phyloP scores from a whole-genome alignment of 2,888 invertebrate species.

The Chymomyza amoena region DNA sequence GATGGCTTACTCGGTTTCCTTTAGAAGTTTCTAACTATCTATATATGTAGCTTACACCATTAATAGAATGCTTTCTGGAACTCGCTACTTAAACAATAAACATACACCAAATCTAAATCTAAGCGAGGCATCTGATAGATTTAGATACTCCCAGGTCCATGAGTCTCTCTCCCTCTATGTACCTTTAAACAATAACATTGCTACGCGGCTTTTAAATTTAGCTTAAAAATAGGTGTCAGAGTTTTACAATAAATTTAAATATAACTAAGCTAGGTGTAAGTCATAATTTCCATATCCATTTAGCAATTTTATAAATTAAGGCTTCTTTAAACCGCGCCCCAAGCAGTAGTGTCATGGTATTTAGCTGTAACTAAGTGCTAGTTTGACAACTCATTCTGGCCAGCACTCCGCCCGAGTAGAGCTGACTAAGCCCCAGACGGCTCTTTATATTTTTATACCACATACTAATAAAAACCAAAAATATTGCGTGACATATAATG shows the following conservation, averaged over 20 bases:
- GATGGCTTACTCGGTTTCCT: no score
- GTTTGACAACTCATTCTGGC: conserved; percentile 52
- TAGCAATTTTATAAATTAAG: conserved; percentile 57
- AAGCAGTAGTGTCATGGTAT: conserved; percentile 15
- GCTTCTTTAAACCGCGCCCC: conserved; percentile 50
- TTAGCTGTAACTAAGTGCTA: background rate
- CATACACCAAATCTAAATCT: no score
- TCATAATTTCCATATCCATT: conserved; percentile 61
- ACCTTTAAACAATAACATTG: no score
- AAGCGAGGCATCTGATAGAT: no score
- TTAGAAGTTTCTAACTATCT: no score
- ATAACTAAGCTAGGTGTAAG: conserved; percentile 35
- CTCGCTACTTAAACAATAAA: no score
- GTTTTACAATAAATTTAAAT: conserved; percentile 26
- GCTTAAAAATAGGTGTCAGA: no score
- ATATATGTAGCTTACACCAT: no score
- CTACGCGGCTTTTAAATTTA: no score
- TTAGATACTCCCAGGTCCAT: no score
- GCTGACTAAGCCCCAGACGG: background rate
- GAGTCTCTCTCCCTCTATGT: no score
- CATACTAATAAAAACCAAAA: conserved; percentile 40
- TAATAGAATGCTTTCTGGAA: no score
- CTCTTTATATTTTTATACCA: background rate
- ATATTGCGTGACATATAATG: conserved; percentile 63
- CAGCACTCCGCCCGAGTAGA: background rate